Evolutionary conservation across 2,888 invertebrate genomes (phyloP).

Genomic region (Cynaeus angustus): DNA sequence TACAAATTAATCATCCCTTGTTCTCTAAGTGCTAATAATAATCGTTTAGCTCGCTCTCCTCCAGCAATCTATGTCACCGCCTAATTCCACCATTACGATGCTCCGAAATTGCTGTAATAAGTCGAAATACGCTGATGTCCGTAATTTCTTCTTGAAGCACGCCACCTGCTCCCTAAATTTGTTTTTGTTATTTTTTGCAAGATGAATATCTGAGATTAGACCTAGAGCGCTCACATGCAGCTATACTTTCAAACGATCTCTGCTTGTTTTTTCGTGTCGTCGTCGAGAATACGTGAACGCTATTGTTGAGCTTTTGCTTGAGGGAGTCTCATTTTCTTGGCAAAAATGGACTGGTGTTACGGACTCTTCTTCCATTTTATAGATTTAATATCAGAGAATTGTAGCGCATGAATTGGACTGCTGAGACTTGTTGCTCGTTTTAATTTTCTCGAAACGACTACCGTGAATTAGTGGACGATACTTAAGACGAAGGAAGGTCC

Average conservation of each 20-base stretch:
- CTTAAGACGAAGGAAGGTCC: background rate
- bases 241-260: constrained; percentile 1
- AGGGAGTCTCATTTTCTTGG: constrained; percentile 16
- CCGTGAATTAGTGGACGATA: constrained; percentile 7
- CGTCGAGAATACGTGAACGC: constrained; percentile 8
- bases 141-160: constrained; percentile 31
- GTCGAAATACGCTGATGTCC: constrained; percentile 42
- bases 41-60: constrained; percentile 1
- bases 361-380: constrained; percentile 16
- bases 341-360: constrained; percentile 26
- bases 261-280: constrained; percentile 10
- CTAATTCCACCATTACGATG: constrained; percentile 32
- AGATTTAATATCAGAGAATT: constrained; percentile 19
- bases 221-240: background rate
- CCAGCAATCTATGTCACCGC: constrained; percentile 31
- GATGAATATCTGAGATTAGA: constrained; percentile 13
- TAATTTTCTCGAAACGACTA: constrained; percentile 18
- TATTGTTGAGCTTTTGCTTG: constrained; percentile 9
- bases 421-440: constrained; percentile 20
- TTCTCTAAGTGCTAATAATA: constrained; percentile 2
- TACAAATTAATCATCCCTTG: constrained; percentile 2
- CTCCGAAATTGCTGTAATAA: constrained; percentile 35
- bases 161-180: constrained; percentile 38
- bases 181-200: constrained; percentile 27
- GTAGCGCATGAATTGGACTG: constrained; percentile 19